Base-by-base conservation (phyloP, 2,113 vertebrate species). In the Stictonetta naevosa region DNA sequence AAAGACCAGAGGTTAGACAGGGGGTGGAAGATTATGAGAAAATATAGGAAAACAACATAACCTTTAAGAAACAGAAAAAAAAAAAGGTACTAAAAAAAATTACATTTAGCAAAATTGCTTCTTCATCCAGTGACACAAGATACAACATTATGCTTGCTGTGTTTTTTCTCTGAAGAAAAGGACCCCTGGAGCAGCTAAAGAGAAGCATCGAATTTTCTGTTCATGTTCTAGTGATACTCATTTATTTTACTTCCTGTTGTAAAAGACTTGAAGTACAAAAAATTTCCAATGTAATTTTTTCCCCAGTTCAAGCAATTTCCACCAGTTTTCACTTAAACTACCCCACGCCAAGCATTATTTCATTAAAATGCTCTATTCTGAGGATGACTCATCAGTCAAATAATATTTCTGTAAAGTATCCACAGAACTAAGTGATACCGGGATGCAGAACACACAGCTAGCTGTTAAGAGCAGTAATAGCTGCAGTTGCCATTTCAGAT, bases 361-460 rank as follows among this genome's bases (percentile, higher is more conserved):
- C 90, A 88, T 93, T 92, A 84, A 84, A 94, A n/a, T 14, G 14
- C 31, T 72, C 44, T 76, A 66, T 79, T 95, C 86, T 60, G n/a
- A 75, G 55, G n/a, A 68, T 94, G 83, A 94, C 25, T 94, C 85
- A 82, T 71, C 59, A 84, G 52, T 56, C 62, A 88, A 81, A 84
- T 44, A 87, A 42, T n/a, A 86, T 67, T 93, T 75, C 88, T 86
- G 34, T 78, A 64, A 63, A 63, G 48, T 81, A 85, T 40, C 46
- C 86, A 50, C 64, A 91, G 46, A 77, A 40, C 34, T 83, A 55
- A 14, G 38, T 28, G 44, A 68, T 56, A 44, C 66, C 64, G 75
- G 58, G 31, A 75, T 87, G 84, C 28, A 82, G 48, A 91, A 59
- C 12, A 79, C 48, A 31, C 21, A 40, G 62, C 36, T 68, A 38